Evolutionary conservation across 1,140 invertebrate species (phyloP).

Genomic region (Mactra quadrangularis): DNA sequence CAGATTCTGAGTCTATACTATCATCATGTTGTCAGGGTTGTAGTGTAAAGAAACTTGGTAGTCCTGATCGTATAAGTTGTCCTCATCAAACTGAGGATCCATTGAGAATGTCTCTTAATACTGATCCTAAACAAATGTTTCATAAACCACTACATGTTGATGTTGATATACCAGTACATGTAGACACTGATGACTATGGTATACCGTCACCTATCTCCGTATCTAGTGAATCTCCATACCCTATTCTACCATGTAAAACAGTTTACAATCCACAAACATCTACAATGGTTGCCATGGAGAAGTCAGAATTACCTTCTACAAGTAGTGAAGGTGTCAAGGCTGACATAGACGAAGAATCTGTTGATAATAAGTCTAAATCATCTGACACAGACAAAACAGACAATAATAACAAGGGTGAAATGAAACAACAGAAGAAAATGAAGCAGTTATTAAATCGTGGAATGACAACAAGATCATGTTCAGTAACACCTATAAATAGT

Average conservation of each 20-base stretch:
- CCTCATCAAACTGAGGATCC: not conserved
- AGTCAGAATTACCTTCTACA: not conserved
- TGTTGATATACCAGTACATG: not conserved
- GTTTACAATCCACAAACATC: too few species aligned
- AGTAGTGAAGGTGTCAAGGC: not conserved
- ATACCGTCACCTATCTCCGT: conserved; percentile 56
- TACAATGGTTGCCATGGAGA: not conserved
- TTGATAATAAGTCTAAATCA: conserved; percentile 1
- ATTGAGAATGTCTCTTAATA: not conserved
- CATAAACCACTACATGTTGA: conserved; percentile 40
- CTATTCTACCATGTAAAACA: not conserved
- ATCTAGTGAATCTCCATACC: conserved; percentile 42
- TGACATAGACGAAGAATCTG: not conserved
- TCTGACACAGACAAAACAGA: not conserved
- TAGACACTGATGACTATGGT: conserved; percentile 14
- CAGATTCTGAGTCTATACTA: conserved; percentile 69
- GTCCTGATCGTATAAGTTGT: not conserved
- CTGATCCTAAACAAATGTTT: not conserved
- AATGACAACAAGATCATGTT: conserved; percentile 1
- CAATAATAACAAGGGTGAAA: not conserved
- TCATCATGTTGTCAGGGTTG: conserved; percentile 68
- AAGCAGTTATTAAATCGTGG: not conserved
- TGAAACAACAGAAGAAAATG: not conserved
- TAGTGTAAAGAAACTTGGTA: conserved; percentile 55
- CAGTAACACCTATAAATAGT: conserved; percentile 1